Evolutionary conservation across 2,888 invertebrate genomes (phyloP), one percentile per base, ranked within the genome.

Genomic region (Troides helena): DNA sequence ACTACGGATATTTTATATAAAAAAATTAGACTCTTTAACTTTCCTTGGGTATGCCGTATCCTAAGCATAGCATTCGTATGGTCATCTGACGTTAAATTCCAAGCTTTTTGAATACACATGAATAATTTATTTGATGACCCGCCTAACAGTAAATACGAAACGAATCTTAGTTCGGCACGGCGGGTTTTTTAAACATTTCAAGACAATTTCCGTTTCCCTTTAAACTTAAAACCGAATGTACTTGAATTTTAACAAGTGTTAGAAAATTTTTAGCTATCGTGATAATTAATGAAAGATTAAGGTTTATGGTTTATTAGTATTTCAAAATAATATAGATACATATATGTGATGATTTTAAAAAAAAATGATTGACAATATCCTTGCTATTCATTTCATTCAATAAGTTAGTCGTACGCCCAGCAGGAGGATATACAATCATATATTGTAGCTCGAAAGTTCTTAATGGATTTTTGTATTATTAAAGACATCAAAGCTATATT

Each of bases 61-160:
- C 7, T 58, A 62, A 58, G n/a, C 12, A 58, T 58, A 10, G 23
- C 30, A 18, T 25, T 17, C 56, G 60, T 65, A 58, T 61, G 23
- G 46, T 58, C 68, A 74, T 72, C 70, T 71, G 73, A 75, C 69
- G 72, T 69, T 72, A 74, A 71, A 77, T 65, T 69, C 62, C 65
- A 50, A 69, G 58, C 62, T 80, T 76, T 74, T 78, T 75, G 77
- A 65, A 65, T 72, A 72, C 77, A 74, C 73, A 83, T 84, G 81
- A 80, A 84, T 84, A 76, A 82, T 84, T 80, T 76, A 83, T 81
- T 67, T 73, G 72, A 65, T 73, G 68, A 72, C 74, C 74, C 71
- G 72, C 70, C 69, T 83, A 84, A 84, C 84, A 82, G 82, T 82
- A 80, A 75, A 79, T 66, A 65, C 60, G 77, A 75, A 75, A 81